Percentiles rank a stretch among this genome's conserved stretches.
Evolutionary conservation across 2,888 invertebrate species (phyloP).

Genomic region (Agriopis marginaria): DNA sequence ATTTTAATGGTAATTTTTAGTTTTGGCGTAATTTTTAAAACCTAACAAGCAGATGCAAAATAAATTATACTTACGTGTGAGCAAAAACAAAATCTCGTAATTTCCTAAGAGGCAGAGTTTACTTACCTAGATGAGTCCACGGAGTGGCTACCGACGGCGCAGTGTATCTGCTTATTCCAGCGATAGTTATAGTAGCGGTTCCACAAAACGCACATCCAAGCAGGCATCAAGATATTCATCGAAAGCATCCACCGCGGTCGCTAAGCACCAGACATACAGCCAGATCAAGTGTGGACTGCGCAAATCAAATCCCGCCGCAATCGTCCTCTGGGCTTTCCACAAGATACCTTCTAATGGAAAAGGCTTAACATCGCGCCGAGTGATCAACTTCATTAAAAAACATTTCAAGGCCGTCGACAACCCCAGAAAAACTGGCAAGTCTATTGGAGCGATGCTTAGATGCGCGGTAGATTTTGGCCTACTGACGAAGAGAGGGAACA

Average conservation of each 20-base stretch:
- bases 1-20: not conserved
- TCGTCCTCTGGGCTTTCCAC: slow-evolving; percentile 71
- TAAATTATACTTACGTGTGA: too few relatives aligned
- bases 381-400: slow-evolving; percentile 65
- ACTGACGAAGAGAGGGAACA: slow-evolving; percentile 60
- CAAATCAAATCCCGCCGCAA: slow-evolving; percentile 64
- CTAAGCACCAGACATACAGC: slow-evolving; percentile 38
- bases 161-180: slow-evolving; percentile 3
- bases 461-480: slow-evolving; percentile 70
- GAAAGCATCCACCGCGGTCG: not conserved
- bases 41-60: too few relatives aligned
- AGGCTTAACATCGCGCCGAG: slow-evolving; percentile 65
- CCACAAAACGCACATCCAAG: not conserved
- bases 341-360: slow-evolving; percentile 54
- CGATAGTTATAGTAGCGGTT: not conserved
- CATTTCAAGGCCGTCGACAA: slow-evolving; percentile 56
- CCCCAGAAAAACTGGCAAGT: slow-evolving; percentile 60
- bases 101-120: not conserved
- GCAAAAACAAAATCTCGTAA: not conserved
- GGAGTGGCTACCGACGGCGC: slow-evolving; percentile 1
- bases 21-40: not conserved
- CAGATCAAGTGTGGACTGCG: slow-evolving; percentile 56
- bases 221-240: not conserved
- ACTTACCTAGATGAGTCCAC: not conserved
- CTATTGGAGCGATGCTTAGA: slow-evolving; percentile 60